Percentiles rank a stretch among this genome's conserved stretches.
phyloP scores from a whole-genome alignment of 2,113 vertebrate species.

The Oreochromis niloticus region DNA sequence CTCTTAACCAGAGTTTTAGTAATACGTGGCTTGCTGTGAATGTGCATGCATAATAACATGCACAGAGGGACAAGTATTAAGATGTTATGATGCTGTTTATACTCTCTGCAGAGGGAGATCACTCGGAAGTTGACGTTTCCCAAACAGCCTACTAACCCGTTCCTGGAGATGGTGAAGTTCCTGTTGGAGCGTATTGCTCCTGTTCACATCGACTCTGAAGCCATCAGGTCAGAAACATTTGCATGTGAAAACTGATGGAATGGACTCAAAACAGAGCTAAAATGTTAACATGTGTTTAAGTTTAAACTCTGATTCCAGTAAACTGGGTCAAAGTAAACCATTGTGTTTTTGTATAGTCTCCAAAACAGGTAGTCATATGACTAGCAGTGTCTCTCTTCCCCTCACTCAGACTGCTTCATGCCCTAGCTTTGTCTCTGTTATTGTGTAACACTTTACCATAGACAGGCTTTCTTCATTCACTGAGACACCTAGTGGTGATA shows the following conservation, averaged over 20 bases:
- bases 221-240: conserved; percentile 83
- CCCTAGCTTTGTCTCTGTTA: background rate
- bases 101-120: conserved; percentile 86
- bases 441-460: conserved; percentile 42
- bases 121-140: conserved; percentile 97
- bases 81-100: background rate
- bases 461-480: conserved; percentile 36
- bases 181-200: conserved; percentile 97
- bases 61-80: background rate
- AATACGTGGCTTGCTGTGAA: background rate
- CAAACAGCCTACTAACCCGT: conserved; percentile 97
- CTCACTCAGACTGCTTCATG: background rate
- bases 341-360: background rate
- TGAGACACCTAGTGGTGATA: conserved; percentile 68
- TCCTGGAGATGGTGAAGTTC: conserved; percentile 99
- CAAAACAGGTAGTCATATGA: background rate
- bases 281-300: background rate
- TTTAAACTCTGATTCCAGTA: background rate
- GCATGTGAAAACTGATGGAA: background rate
- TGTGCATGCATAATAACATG: background rate
- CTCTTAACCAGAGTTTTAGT: background rate
- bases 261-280: background rate
- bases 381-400: background rate
- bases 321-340: background rate
- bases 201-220: conserved; percentile 98